These are phyloP conservation scores for Meganola albula DNA, from an alignment of 2,888 invertebrate species.

Conservation along the genomic window DNA sequence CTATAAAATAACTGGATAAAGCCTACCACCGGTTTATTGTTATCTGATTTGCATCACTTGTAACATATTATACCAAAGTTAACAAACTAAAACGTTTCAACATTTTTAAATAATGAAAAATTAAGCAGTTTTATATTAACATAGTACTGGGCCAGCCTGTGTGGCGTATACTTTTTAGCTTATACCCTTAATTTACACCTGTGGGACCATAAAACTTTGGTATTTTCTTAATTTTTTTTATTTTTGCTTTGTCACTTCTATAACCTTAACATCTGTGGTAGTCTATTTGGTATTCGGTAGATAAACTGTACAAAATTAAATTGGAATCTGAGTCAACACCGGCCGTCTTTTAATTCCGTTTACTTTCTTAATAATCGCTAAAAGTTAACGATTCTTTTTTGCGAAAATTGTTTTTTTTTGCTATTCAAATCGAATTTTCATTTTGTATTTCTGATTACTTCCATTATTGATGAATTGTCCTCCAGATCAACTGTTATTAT, in stretches of 20 bases:
- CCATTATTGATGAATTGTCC: too few species aligned
- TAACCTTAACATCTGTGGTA: conserved; percentile 15
- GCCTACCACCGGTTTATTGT: too few species aligned
- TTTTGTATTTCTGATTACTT: too few species aligned
- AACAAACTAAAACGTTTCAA: not conserved
- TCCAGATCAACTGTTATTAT: too few species aligned
- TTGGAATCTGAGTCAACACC: conserved; percentile 51
- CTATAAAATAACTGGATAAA: too few species aligned
- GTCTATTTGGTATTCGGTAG: conserved; percentile 46
- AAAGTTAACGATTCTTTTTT: conserved; percentile 12
- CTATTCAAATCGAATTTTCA: too few species aligned
- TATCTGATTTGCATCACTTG: too few species aligned
- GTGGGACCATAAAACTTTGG: not conserved
- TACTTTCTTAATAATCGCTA: conserved; percentile 46
- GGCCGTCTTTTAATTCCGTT: conserved; percentile 45
- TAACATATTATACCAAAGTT: too few species aligned
- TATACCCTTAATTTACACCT: too few species aligned
- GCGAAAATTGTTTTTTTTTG: too few species aligned
- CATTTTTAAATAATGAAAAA: not conserved
- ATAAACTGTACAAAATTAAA: conserved; percentile 54
- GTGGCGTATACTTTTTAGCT: too few species aligned
- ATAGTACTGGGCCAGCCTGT: too few species aligned
- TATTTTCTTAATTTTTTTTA: not conserved
- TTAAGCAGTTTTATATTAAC: not conserved
- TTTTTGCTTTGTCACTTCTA: conserved; percentile 22